Percentiles rank a stretch among this genome's conserved stretches.
Conservation (phyloP, 2,888 invertebrate genomes). For the Phyllotreta striolata region DNA sequence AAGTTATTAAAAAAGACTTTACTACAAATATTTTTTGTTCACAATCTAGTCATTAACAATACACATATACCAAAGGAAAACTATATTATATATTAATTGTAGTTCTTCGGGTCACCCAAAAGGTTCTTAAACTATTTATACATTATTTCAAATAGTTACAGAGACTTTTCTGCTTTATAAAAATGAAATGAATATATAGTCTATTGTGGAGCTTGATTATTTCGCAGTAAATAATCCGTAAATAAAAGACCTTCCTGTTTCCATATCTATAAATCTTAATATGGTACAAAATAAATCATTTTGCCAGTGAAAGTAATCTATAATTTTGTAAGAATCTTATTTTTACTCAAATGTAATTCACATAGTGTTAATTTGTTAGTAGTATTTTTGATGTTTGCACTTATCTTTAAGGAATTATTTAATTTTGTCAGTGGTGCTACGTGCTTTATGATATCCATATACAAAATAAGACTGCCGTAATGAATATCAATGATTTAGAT, state of each 20-base stretch:
- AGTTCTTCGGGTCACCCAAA: too few relatives aligned
- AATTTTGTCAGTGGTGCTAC: constrained; percentile 30
- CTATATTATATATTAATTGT: too few relatives aligned
- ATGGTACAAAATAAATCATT: constrained; percentile 24
- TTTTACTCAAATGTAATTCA: constrained; percentile 15
- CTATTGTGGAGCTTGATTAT: background rate
- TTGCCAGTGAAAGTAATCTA: constrained; percentile 17
- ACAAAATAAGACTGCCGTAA: constrained; percentile 23
- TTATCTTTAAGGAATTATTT: constrained; percentile 15
- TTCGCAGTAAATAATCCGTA: background rate
- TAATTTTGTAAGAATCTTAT: constrained; percentile 14
- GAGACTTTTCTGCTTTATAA: too few relatives aligned
- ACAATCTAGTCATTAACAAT: too few relatives aligned
- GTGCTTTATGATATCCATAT: constrained; percentile 27
- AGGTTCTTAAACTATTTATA: too few relatives aligned
- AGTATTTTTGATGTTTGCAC: constrained; percentile 28
- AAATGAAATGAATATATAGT: too few relatives aligned
- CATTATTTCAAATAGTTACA: too few relatives aligned
- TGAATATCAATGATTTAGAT: constrained; percentile 5
- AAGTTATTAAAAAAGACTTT: too few relatives aligned
- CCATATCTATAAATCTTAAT: constrained; percentile 16
- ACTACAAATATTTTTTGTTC: too few relatives aligned
- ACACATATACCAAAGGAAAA: too few relatives aligned
- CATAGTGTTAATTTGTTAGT: constrained; percentile 22
- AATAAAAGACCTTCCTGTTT: background rate